Conservation (phyloP, 2,797 vertebrate genomes). For the Cossypha heuglini region DNA sequence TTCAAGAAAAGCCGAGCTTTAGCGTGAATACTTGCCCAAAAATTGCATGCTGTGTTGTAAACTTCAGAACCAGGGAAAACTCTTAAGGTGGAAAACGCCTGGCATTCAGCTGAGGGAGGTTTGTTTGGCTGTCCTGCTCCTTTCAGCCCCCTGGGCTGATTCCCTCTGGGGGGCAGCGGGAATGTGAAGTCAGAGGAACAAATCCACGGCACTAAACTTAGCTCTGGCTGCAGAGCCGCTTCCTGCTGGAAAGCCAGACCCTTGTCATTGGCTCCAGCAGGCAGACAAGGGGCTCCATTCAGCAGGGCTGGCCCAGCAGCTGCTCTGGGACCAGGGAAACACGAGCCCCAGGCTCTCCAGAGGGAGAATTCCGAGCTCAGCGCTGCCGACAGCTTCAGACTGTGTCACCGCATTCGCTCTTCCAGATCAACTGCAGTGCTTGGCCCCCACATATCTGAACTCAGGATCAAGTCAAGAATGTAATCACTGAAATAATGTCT, state of each 20-base stretch:
- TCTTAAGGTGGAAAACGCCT: neutral
- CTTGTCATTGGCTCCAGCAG: constrained; percentile 15
- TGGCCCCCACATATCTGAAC: neutral
- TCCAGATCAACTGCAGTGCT: neutral
- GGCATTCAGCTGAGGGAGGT: neutral
- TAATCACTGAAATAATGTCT: neutral
- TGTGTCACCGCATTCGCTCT: neutral
- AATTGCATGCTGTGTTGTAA: neutral
- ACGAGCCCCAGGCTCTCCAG: neutral
- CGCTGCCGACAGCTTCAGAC: neutral
- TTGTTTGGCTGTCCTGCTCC: neutral
- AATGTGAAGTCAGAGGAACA: neutral
- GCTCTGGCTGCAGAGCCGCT: neutral
- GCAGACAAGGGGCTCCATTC: constrained; percentile 68
- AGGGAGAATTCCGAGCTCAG: neutral
- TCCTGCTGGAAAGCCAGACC: neutral
- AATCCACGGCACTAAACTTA: neutral
- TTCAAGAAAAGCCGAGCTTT: neutral
- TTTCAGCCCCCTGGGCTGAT: neutral
- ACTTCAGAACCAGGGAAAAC: neutral
- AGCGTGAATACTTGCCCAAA: constrained; percentile 1
- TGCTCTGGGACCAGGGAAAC: constrained; percentile 23
- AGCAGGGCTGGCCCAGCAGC: constrained; percentile 29
- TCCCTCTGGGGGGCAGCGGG: neutral
- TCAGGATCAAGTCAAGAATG: neutral